Evolutionary conservation across 2,888 invertebrate species (phyloP), one percentile per base, ranked within the genome.

Genomic region (Ephialtes manifestator): DNA sequence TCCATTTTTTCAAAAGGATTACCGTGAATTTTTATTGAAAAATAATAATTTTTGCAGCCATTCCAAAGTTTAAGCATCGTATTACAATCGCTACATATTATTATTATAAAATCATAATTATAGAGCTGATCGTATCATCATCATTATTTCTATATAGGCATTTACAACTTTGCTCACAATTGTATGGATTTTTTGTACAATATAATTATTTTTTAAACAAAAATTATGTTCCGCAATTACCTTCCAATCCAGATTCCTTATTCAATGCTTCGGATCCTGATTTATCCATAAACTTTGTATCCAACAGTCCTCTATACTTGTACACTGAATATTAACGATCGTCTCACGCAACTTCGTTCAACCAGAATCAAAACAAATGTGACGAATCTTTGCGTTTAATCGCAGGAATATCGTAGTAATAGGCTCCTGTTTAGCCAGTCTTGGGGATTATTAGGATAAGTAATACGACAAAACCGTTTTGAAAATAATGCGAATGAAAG

Each of bases 261-360:
- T 8, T 18, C 48, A n/a, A 70, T 28, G 8, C 10, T 2, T n/a
- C 31, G 68, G 18, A 15, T 8, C 39, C 8, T 46, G 46, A 70
- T 70, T 70, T 70, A 70, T 70, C 51, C 68, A 70, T 70, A 48
- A 48, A 28, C 31, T 68, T 28, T 15, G 31, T 11, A 8, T 46
- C 68, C 7, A 68, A 68, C 4, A 58, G 8, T 15, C 48, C 1
- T 48, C 10, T 15, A 39, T 18, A 39, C 55, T 18, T 20, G 20
- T n/a, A 35, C 13, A 28, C 28, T 24, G 15, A 35, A n/a, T 18
- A 46, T 51, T 24, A 48, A 20, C 11, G 15, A 35, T 55, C n/a
- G 20, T 39, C 53, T 35, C 31, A 20, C 51, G 35, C 28, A n/a
- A 39, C n/a, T 18, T 51, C 53, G 18, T 39, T 39, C 18, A 39